Conservation (phyloP, 23 tunicate species). For the Trididemnum nubilum region DNA sequence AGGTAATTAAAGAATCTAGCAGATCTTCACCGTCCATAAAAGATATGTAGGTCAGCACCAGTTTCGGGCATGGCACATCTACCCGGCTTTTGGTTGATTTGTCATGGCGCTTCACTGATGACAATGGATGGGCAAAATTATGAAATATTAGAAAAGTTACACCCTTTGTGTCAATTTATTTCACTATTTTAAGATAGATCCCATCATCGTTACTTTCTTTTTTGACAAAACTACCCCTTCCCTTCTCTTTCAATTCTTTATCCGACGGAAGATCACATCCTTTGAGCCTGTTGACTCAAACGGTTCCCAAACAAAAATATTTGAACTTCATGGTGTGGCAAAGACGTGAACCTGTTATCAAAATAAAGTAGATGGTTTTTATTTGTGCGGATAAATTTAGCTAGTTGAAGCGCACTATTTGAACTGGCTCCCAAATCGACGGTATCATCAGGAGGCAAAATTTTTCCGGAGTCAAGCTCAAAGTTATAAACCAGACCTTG, state of each 20-base stretch:
- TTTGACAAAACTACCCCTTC: background rate
- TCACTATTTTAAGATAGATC: background rate
- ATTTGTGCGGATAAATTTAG: background rate
- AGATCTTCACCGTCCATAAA: conserved; percentile 29
- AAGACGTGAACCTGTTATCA: conserved; percentile 22
- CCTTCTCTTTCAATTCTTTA: conserved; percentile 3
- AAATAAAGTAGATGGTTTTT: conserved; percentile 18
- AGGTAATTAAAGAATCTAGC: conserved; percentile 8
- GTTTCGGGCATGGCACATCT: conserved; percentile 7
- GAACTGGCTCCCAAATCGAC: conserved; percentile 16
- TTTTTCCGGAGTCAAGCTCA: conserved; percentile 11
- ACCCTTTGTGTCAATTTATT: conserved; percentile 5
- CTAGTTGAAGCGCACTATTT: conserved; percentile 1
- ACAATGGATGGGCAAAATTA: conserved; percentile 15
- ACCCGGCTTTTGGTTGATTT: background rate
- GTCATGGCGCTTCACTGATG: background rate
- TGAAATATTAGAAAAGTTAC: conserved; percentile 3
- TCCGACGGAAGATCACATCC: conserved; percentile 2
- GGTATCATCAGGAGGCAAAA: background rate
- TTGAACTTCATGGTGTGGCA: background rate
- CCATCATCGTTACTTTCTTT: background rate
- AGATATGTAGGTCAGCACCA: background rate
- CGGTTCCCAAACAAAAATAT: conserved; percentile 26
- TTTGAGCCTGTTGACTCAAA: conserved; percentile 4
- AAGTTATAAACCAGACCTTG: conserved; percentile 16